These are phyloP conservation scores for Anarsia innoxiella DNA, from an alignment of 2,888 invertebrate genomes.

Conservation along the genomic window DNA sequence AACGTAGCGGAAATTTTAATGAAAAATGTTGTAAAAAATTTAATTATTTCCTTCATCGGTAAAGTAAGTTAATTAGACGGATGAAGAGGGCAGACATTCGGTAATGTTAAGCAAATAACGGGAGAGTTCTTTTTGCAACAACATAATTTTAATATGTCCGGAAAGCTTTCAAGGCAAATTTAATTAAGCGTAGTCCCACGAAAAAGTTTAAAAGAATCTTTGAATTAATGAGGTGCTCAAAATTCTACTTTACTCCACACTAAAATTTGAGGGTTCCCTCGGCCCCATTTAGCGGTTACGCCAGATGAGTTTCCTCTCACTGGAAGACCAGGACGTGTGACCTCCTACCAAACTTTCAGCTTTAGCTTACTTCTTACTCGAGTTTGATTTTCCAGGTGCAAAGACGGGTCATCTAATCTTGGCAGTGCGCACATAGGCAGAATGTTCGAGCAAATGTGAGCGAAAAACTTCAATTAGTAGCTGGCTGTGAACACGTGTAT, in stretches of 20 bases:
- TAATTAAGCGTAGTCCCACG: conserved; percentile 31
- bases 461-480: conserved; percentile 33
- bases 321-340: conserved; percentile 12
- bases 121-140: background rate
- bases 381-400: conserved; percentile 7
- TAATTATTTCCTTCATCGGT: background rate
- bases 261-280: conserved; percentile 29
- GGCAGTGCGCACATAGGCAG: conserved; percentile 10
- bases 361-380: conserved; percentile 1
- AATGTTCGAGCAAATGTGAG: conserved; percentile 17
- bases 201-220: conserved; percentile 38
- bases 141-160: conserved; percentile 11
- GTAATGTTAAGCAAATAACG: background rate
- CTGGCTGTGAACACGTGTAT: conserved; percentile 14
- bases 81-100: too few species aligned
- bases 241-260: conserved; percentile 26
- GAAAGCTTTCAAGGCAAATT: conserved; percentile 26
- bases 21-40: background rate
- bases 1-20: background rate
- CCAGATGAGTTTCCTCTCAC: conserved; percentile 18
- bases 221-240: conserved; percentile 43
- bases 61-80: conserved; percentile 2
- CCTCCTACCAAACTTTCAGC: conserved; percentile 8
- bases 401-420: conserved; percentile 12
- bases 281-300: conserved; percentile 22